Percentiles rank a stretch among this genome's conserved stretches.
These are phyloP conservation scores for Oligia strigilis DNA, from an alignment of 2,888 invertebrate species.

Conservation along the genomic window DNA sequence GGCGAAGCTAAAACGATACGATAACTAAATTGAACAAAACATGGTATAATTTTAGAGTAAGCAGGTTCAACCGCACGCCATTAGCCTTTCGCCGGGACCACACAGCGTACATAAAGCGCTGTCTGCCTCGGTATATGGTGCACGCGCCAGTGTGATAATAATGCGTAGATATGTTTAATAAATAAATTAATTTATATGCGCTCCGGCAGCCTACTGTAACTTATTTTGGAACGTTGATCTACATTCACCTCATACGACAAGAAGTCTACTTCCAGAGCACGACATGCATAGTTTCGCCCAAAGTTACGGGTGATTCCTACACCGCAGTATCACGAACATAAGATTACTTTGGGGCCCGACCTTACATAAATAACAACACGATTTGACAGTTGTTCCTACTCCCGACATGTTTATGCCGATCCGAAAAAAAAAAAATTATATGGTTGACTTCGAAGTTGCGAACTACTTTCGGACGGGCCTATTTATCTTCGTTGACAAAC, in stretches of 20 bases:
- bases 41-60: not conserved
- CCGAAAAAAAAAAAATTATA: too few relatives aligned
- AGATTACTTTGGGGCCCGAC: not conserved
- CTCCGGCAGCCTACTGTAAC: not conserved
- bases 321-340: not conserved
- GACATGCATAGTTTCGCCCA: not conserved
- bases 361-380: not conserved
- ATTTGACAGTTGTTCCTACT: not conserved
- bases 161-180: too few relatives aligned
- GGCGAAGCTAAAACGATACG: slow-evolving; percentile 81
- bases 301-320: not conserved
- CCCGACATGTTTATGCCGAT: too few relatives aligned
- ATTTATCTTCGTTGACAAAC: too few relatives aligned
- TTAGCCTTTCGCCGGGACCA: not conserved
- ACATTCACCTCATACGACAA: not conserved
- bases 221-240: not conserved
- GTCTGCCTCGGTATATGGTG: not conserved
- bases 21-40: slow-evolving; percentile 4
- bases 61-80: slow-evolving; percentile 2
- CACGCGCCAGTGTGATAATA: not conserved
- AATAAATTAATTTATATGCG: too few relatives aligned
- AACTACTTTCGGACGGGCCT: not conserved
- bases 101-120: not conserved
- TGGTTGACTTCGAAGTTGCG: not conserved
- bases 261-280: not conserved